Percentiles rank a stretch among this genome's conserved stretches.
Conservation (phyloP, 64 coral and sea anemone genomes). For the Stylophora pistillata region DNA sequence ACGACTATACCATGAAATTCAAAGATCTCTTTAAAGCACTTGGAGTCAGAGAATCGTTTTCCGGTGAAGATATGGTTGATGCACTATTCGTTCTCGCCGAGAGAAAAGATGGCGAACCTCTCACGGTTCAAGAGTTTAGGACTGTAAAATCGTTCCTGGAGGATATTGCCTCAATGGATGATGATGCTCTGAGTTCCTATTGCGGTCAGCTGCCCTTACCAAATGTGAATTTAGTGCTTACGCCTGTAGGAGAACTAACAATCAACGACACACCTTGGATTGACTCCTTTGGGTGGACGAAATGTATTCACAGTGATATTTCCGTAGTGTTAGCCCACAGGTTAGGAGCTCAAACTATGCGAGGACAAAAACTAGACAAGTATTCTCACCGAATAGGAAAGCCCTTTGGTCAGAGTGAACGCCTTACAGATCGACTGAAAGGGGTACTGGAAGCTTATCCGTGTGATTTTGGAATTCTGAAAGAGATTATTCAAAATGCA, state of each 20-base stretch:
- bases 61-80: slow-evolving; percentile 70
- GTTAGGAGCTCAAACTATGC: slow-evolving; percentile 77
- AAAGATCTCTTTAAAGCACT: slow-evolving; percentile 69
- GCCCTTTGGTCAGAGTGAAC: slow-evolving; percentile 91
- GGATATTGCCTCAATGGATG: slow-evolving; percentile 61
- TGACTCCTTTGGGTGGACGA: slow-evolving; percentile 20
- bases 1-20: slow-evolving; percentile 64
- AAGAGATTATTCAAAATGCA: slow-evolving; percentile 90
- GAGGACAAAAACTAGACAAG: slow-evolving; percentile 64
- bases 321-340: slow-evolving; percentile 75
- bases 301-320: slow-evolving; percentile 67
- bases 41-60: slow-evolving; percentile 71
- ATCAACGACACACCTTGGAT: slow-evolving; percentile 92
- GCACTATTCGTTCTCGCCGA: slow-evolving; percentile 65
- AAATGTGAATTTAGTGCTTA: slow-evolving; percentile 64
- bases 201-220: slow-evolving; percentile 65
- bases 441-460: slow-evolving; percentile 79
- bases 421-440: slow-evolving; percentile 72
- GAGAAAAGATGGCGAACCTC: slow-evolving; percentile 61
- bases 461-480: slow-evolving; percentile 84
- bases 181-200: slow-evolving; percentile 51
- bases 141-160: slow-evolving; percentile 72
- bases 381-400: slow-evolving; percentile 80
- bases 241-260: slow-evolving; percentile 64
- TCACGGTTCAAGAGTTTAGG: slow-evolving; percentile 72